Evolutionary conservation across 2,888 invertebrate genomes (phyloP), one percentile per base, ranked within the genome.

Genomic region (Oscheius sp.): DNA sequence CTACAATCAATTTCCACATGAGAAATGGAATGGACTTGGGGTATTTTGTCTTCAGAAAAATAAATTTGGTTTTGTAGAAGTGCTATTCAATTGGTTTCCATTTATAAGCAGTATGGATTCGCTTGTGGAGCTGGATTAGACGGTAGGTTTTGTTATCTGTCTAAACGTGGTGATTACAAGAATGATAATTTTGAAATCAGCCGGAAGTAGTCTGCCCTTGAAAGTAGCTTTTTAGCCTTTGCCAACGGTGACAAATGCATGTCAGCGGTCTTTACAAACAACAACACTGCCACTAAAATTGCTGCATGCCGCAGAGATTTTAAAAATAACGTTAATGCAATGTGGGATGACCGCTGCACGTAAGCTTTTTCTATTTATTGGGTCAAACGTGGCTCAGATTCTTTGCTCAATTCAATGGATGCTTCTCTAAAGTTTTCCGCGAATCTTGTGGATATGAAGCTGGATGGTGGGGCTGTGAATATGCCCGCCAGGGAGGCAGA

Each of bases 381-480:
- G 6, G 15, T 3, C n/a, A 25, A 1, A 12, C 12, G 17, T 20
- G 10, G 4, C 39, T 39, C 46, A 76, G 76, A 23, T 64, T 70
- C 20, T 73, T 70, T 15, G 39, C 68, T 33, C 67, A 73, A 15
- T 73, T 63, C 63, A 70, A 68, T 33, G 76, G 76, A 23, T 76
- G 76, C 33, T 73, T 69, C 69, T 65, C 68, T n/a, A 53, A 57
- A 1, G 17, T 64, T 12, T 76, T 76, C 63, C 65, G 71, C n/a
- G 57, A 67, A 5, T 12, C 45, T 2, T 80, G 80, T 58, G 55
- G 71, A 23, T 23, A 37, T 4, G 70, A 73, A 55, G 74, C 76
- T 23, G 67, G 72, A 3, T 74, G 76, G 72, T 80, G 78, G 73
- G 80, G 76, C 3, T 80, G 80, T 42, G 80, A 80, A 50, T 78